Evolutionary conservation across 2,797 vertebrate genomes (phyloP).

Genomic region (Cichlasoma orientale): DNA sequence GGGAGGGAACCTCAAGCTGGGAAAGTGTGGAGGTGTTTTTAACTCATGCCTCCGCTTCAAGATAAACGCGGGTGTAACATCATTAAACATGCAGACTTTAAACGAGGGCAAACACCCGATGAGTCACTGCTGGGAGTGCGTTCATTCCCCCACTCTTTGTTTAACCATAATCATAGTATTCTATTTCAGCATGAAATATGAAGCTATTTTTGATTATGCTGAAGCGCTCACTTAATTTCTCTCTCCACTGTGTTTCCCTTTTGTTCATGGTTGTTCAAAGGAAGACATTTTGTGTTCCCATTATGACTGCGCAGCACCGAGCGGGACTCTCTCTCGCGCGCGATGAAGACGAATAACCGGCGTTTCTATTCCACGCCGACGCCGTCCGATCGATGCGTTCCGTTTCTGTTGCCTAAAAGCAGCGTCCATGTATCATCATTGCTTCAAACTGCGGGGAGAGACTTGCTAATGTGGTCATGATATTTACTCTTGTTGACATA

Average conservation of each 20-base stretch:
- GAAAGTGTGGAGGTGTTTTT: conserved; percentile 37
- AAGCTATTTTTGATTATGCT: conserved; percentile 43
- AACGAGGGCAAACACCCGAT: conserved; percentile 47
- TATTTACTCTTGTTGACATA: conserved; percentile 61
- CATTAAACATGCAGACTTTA: conserved; percentile 29
- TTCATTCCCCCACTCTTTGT: conserved; percentile 43
- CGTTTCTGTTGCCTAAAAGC: conserved; percentile 23
- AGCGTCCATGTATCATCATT: conserved; percentile 11
- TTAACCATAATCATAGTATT: conserved; percentile 45
- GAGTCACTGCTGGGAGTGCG: conserved; percentile 51
- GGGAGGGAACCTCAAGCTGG: conserved; percentile 12
- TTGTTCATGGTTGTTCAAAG: conserved; percentile 73
- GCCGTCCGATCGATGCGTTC: not conserved
- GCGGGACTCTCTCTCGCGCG: not conserved
- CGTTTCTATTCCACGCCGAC: not conserved
- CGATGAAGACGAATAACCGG: conserved; percentile 4
- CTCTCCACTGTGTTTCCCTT: conserved; percentile 63
- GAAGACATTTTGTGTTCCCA: conserved; percentile 68
- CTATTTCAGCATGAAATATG: conserved; percentile 42
- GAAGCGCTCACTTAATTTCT: conserved; percentile 56
- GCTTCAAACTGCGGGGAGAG: conserved; percentile 42
- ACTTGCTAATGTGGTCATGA: conserved; percentile 50
- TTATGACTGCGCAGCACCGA: conserved; percentile 1
- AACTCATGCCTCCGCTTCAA: conserved; percentile 32
- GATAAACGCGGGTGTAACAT: conserved; percentile 33